Base-by-base conservation (phyloP, 2,888 invertebrate genomes). In the Chirona hameri region DNA sequence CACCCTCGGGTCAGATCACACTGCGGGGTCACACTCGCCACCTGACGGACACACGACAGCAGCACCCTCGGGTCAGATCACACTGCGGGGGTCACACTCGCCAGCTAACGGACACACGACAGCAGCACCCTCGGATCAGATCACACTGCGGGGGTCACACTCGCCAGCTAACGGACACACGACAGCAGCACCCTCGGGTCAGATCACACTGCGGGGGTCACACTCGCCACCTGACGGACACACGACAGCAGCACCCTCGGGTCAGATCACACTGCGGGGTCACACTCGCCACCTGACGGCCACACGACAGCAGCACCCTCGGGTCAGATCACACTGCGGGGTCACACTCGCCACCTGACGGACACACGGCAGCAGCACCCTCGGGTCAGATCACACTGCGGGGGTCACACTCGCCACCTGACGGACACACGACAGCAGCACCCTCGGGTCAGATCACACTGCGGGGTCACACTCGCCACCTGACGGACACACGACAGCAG, bases 391-490 rank as follows among this genome's bases (percentile, higher is more conserved):
- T 39, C 2, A 5, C 4, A 39, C 39, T 39, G 39, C n/a, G n/a
- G n/a, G 83, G 83, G 82, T 84, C 83, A 65, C 85, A 85, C 29
- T 82, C 82, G 18, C 82, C 84, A n/a, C 52, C 84, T 84, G 83
- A 5, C 39, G 39, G 39, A 2, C 39, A 39, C 39, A 39, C 39
- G 39, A 7, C 39, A 39, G 7, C 39, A 39, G 4, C 39, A 39
- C 39, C 2, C 39, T 39, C 39, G 39, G 39, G 39, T 39, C 39
- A 39, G 39, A 39, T 39, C 2, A 5, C 4, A 39, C 39, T 39
- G 39, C n/a, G n/a, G 83, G 83, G 82, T 84, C 83, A 65, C 85
- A 85, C 29, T 82, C 82, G 18, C 82, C 84, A n/a, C 52, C 84
- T 84, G 83, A 5, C 39, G 39, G 39, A 2, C 39, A 39, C 39